phyloP scores from a whole-genome alignment of 2,113 vertebrate species.

The Riparia riparia region DNA sequence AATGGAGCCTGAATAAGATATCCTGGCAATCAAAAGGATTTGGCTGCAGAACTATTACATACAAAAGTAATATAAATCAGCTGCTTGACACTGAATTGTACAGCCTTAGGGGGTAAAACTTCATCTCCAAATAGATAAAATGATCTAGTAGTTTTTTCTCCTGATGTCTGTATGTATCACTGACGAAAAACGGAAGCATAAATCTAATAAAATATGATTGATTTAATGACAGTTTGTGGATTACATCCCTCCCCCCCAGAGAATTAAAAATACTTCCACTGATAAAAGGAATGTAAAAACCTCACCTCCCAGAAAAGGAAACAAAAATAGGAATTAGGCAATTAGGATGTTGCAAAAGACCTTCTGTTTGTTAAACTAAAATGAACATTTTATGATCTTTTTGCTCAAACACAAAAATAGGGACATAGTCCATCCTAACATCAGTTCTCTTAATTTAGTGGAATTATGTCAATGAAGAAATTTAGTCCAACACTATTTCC shows the following conservation, averaged over 20 bases:
- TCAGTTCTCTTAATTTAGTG: background rate
- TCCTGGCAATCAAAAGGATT: background rate
- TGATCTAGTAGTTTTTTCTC: background rate
- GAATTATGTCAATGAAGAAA: background rate
- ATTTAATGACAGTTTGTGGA: background rate
- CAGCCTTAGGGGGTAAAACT: background rate
- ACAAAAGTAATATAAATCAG: background rate
- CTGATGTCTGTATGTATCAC: background rate
- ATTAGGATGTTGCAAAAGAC: background rate
- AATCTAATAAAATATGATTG: background rate
- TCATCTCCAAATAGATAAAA: background rate
- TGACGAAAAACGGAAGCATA: background rate
- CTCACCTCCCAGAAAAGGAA: background rate
- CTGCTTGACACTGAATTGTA: background rate
- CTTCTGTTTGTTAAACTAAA: background rate
- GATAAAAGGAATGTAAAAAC: background rate
- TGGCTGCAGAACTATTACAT: background rate
- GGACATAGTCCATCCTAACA: background rate
- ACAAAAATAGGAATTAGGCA: background rate
- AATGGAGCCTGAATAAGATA: background rate
- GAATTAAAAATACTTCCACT: background rate
- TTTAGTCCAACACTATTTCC: background rate
- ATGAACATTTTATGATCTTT: background rate
- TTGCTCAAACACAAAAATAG: background rate
- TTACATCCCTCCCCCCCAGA: background rate